Evolutionary conservation across 2,797 vertebrate species (phyloP), one percentile per base, ranked within the genome.

Genomic region (Notoglanidium macrostoma): DNA sequence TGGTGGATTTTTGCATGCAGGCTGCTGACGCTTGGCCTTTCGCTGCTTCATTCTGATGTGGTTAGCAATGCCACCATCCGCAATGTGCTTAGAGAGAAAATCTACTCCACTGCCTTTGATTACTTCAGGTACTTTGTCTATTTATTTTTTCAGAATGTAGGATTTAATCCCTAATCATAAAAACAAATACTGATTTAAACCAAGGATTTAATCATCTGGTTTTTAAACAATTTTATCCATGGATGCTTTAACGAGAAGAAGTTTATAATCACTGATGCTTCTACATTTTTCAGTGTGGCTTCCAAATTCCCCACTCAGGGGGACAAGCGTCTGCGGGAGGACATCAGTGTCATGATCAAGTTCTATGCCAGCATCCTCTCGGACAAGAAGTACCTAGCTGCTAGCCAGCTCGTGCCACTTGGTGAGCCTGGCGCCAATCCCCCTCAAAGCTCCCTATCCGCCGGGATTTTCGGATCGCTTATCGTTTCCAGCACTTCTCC

Each of bases 321-420:
- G 0, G 97, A 98, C 87, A 99, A 98, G 92, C 94, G 95, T 19
- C 96, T 99, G 11, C 97, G 98, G 0, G 98, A 99, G 92, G 98
- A 99, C 93, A 98, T 99, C 94, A 97, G 97, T 91, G 96, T 98
- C 91, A 95, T 98, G 91, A 97, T 97, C 92, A 98, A 97, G 89
- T 99, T 99, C 94, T 99, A 99, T 94, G 98, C 98, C n/a, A 97
- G 95, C 17, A 98, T 99, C 97, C 97, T 99, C 90, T 99, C 98
- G 0, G 98, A 99, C 92, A 99, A 99, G 96, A 99, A 99, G 93
- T 99, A 99, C 92, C 95, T 99, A 91, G 97, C 97, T 0, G 98
- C 98, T 91, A 98, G 95, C 92, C 98, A 98, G 73, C 94, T 99
- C 12, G 98, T 98, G 82, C 97, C 98, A 32, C 97, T 97, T 23